Conservation (phyloP, 1,140 invertebrate genomes). For the Lutraria rhynchaena region DNA sequence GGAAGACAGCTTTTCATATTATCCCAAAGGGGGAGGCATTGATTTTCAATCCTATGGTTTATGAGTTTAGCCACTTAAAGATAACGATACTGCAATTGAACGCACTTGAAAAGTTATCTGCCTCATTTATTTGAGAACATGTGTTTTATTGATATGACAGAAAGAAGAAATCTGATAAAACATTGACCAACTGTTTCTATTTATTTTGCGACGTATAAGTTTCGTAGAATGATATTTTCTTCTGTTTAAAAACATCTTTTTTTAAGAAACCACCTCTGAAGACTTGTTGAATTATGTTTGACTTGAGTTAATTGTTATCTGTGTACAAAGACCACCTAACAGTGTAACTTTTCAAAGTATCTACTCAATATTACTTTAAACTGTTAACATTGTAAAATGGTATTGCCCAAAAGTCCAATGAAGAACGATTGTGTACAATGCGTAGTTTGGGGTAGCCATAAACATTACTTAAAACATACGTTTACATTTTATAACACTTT, state of each 20-base stretch:
- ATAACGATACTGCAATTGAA: conserved; percentile 45
- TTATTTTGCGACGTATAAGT: neutral
- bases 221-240: neutral
- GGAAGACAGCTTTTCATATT: conserved; percentile 55
- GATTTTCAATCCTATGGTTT: conserved; percentile 50
- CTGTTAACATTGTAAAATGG: no score
- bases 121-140: conserved; percentile 1
- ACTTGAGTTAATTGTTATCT: no score
- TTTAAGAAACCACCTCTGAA: neutral
- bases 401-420: no score
- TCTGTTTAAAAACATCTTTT: neutral
- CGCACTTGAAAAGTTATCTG: conserved; percentile 36
- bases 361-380: no score
- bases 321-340: no score
- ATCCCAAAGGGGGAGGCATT: conserved; percentile 52
- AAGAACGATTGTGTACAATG: no score
- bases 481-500: no score
- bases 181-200: neutral
- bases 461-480: no score
- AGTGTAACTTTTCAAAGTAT: no score
- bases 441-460: no score
- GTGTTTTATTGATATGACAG: conserved; percentile 9
- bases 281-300: no score
- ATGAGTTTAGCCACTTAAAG: conserved; percentile 41
- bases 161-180: neutral